Percentiles rank a stretch among this genome's conserved stretches.
Evolutionary conservation across 2,888 invertebrate genomes (phyloP).

Genomic region (Xestia ashworthii): DNA sequence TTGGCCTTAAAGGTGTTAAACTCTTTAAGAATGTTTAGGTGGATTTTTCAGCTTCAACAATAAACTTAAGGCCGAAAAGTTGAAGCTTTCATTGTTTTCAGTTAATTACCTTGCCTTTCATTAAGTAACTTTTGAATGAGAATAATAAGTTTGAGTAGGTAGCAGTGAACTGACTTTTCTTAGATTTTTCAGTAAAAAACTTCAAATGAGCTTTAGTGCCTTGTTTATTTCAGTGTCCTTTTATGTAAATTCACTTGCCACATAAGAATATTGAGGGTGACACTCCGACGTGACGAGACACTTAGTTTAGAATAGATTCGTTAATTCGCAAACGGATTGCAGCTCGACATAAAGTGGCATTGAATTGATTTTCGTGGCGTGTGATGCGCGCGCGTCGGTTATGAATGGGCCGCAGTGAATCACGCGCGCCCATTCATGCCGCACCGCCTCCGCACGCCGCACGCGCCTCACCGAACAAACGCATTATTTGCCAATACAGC

Average conservation of each 20-base stretch:
- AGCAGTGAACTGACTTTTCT: neutral
- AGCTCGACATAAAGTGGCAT: constrained; percentile 70
- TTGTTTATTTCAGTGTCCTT: constrained; percentile 5
- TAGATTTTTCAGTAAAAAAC: neutral
- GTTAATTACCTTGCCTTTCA: neutral
- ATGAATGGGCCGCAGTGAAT: constrained; percentile 88
- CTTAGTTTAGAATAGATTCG: constrained; percentile 52
- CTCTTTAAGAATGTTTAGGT: neutral
- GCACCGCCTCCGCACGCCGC: constrained; percentile 83
- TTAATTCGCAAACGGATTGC: constrained; percentile 68
- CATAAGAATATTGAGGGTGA: constrained; percentile 23
- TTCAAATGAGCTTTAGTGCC: neutral
- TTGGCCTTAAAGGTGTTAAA: neutral
- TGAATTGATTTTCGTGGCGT: constrained; percentile 74
- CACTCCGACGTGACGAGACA: constrained; percentile 30
- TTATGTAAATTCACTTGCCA: constrained; percentile 6
- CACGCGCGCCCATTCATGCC: constrained; percentile 86
- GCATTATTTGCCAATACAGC: constrained; percentile 79
- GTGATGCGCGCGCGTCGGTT: constrained; percentile 76
- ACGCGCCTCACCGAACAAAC: constrained; percentile 80
- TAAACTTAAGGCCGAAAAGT: neutral
- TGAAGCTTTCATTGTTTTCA: neutral
- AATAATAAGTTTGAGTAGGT: neutral
- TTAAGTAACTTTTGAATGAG: neutral
- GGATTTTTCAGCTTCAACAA: neutral